phyloP scores from a whole-genome alignment of 2,888 invertebrate species.

The Amiota mariae region DNA sequence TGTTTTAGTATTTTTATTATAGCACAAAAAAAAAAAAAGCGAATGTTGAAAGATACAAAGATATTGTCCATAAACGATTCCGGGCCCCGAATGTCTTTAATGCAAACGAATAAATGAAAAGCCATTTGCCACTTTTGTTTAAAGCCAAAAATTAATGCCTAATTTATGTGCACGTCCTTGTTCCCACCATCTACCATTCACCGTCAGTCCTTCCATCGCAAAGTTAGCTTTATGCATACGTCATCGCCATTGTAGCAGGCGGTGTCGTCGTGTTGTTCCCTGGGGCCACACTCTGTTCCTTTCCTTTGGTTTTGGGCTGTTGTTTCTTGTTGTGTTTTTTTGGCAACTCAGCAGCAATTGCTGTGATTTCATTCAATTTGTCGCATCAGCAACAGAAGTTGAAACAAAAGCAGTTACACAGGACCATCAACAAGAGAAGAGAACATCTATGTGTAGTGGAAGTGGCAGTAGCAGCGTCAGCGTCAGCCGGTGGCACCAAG shows the following conservation, averaged over 20 bases:
- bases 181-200: not conserved
- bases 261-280: too few species aligned
- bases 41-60: too few species aligned
- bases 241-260: too few species aligned
- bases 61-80: too few species aligned
- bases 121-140: slow-evolving; percentile 18
- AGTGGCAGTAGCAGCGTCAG: slow-evolving; percentile 21
- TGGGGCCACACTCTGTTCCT: too few species aligned
- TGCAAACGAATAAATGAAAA: not conserved
- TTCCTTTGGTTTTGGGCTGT: not conserved
- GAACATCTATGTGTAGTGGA: slow-evolving; percentile 44
- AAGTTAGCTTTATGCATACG: too few species aligned
- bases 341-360: slow-evolving; percentile 61
- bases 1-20: too few species aligned
- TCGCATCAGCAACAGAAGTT: slow-evolving; percentile 54
- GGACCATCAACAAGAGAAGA: slow-evolving; percentile 47
- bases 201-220: not conserved
- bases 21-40: too few species aligned
- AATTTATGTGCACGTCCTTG: slow-evolving; percentile 24
- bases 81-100: too few species aligned
- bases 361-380: slow-evolving; percentile 71
- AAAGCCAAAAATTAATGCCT: slow-evolving; percentile 30
- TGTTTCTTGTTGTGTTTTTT: slow-evolving; percentile 44
- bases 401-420: slow-evolving; percentile 43
- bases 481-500: slow-evolving; percentile 59